A percentile compares a stretch with the other conserved stretches of the same genome.
Conservation (phyloP, 2,888 invertebrate species). For the Rhynchonema sp. region DNA sequence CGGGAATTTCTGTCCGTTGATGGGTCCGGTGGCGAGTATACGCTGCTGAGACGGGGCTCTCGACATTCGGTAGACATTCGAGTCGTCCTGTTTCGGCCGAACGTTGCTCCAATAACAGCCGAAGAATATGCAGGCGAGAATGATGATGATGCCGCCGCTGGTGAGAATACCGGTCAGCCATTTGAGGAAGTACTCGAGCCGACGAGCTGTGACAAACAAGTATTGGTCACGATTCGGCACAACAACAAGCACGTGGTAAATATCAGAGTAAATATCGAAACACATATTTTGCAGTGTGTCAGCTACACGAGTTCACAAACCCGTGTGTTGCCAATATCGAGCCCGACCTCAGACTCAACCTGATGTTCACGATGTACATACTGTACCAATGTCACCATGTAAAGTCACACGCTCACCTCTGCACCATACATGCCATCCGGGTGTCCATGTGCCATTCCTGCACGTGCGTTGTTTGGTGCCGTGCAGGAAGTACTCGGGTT, state of each 20-base stretch:
- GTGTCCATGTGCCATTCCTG: constrained; percentile 18
- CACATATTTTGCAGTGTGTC: too few species aligned
- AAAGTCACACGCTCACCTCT: constrained; percentile 12
- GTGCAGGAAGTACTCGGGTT: constrained; percentile 17
- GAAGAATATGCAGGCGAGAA: neutral
- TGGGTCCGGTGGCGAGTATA: too few species aligned
- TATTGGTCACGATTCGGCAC: too few species aligned
- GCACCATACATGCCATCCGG: constrained; percentile 19
- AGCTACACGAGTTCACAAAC: too few species aligned
- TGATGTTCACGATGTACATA: neutral
- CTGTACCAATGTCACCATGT: neutral
- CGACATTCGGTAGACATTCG: neutral
- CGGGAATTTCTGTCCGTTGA: too few species aligned
- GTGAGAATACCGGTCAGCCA: neutral
- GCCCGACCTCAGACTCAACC: too few species aligned
- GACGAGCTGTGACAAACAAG: neutral
- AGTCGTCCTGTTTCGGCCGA: neutral
- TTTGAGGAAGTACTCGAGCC: neutral
- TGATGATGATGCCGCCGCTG: neutral
- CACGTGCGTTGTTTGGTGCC: constrained; percentile 14
- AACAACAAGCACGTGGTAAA: too few species aligned
- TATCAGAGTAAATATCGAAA: too few species aligned
- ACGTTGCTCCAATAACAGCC: neutral
- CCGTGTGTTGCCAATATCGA: too few species aligned
- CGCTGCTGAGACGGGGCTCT: too few species aligned